Evolutionary conservation across 2,113 vertebrate species (phyloP).

Genomic region (Nesoenas mayeri): DNA sequence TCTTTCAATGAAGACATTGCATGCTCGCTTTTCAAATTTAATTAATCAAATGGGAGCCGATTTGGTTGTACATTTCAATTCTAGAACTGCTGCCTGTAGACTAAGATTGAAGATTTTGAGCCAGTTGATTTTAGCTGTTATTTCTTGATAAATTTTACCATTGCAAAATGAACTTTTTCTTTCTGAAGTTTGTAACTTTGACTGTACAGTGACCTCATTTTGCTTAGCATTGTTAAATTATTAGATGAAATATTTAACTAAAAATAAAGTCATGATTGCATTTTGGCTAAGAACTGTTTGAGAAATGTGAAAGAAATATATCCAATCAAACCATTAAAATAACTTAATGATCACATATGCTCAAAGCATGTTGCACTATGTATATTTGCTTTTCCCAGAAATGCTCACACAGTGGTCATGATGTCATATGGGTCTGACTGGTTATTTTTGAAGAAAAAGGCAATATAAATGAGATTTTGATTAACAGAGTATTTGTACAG

Average conservation of each 20-base stretch:
- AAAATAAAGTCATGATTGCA: background rate
- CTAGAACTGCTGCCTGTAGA: background rate
- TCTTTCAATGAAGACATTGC: background rate
- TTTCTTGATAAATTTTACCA: background rate
- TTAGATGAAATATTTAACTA: background rate
- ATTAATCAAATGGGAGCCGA: background rate
- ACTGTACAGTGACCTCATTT: background rate
- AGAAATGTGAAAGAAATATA: background rate
- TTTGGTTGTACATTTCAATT: background rate
- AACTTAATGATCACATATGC: background rate
- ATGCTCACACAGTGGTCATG: background rate
- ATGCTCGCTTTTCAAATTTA: background rate
- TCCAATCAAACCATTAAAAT: background rate
- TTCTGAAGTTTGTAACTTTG: background rate
- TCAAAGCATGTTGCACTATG: background rate
- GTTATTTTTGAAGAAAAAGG: background rate
- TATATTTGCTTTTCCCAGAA: background rate
- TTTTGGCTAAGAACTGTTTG: background rate
- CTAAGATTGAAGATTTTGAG: background rate
- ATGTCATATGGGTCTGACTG: background rate
- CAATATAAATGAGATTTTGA: background rate
- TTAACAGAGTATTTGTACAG: background rate
- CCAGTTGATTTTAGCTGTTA: background rate
- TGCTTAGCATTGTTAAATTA: background rate
- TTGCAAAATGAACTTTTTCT: background rate